Percentiles rank a stretch among this genome's conserved stretches.
phyloP scores from a whole-genome alignment of 2,113 vertebrate genomes.

The Poeciliopsis occidentalis region DNA sequence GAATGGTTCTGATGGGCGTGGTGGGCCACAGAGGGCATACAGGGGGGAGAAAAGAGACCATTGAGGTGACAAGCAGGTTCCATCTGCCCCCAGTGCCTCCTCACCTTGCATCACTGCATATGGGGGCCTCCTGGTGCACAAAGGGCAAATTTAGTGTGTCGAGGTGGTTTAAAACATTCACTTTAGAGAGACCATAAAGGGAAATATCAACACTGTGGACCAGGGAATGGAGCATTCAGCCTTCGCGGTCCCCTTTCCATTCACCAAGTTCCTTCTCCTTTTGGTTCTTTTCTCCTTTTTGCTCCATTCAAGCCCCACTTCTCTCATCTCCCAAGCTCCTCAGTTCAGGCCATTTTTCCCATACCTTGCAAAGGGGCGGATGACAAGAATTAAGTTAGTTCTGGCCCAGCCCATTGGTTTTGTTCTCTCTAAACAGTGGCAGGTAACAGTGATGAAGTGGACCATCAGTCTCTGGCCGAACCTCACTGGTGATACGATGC shows the following conservation, averaged over 20 bases:
- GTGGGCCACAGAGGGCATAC: constrained; percentile 65
- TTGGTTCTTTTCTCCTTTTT: constrained; percentile 80
- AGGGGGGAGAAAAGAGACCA: constrained; percentile 84
- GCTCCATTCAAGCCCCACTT: constrained; percentile 79
- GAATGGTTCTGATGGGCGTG: constrained; percentile 88
- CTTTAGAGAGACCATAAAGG: constrained; percentile 84
- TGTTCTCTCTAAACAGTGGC: constrained; percentile 77
- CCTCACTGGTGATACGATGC: constrained; percentile 53
- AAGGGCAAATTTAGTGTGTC: constrained; percentile 86
- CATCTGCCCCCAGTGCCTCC: constrained; percentile 91
- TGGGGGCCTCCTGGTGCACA: constrained; percentile 84
- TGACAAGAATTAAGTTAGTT: constrained; percentile 87
- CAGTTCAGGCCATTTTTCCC: constrained; percentile 81
- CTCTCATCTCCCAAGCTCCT: constrained; percentile 83
- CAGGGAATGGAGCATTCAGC: constrained; percentile 84
- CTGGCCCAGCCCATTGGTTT: constrained; percentile 80
- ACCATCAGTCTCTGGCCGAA: constrained; percentile 78
- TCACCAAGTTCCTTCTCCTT: constrained; percentile 83
- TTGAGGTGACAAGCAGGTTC: constrained; percentile 94
- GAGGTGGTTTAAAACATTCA: constrained; percentile 83
- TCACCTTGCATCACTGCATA: constrained; percentile 93
- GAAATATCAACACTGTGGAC: constrained; percentile 83
- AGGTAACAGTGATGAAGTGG: constrained; percentile 78
- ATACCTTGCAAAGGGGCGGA: constrained; percentile 86
- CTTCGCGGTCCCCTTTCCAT: constrained; percentile 80